Conservation (phyloP, 1,140 invertebrate genomes). For the Pseudomyrmex cubaensis region DNA sequence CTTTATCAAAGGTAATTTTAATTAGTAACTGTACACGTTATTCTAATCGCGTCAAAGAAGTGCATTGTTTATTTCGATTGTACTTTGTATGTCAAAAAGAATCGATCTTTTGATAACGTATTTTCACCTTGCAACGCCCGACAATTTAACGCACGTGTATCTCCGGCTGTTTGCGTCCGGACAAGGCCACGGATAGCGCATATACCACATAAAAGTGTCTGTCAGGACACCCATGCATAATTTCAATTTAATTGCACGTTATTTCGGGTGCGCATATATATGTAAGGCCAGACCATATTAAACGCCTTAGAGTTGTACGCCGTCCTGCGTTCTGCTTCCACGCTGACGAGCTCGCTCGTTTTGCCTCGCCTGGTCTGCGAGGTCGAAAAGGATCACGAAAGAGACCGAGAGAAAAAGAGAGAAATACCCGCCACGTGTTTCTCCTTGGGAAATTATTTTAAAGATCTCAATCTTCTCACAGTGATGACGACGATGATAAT, state of each 20-base stretch:
- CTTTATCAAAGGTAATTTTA: not conserved
- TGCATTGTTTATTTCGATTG: too few species aligned
- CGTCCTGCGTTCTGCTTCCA: constrained; percentile 68
- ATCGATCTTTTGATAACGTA: not conserved
- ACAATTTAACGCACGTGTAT: constrained; percentile 23
- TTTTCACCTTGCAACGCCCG: not conserved
- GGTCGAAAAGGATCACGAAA: not conserved
- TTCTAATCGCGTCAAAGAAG: too few species aligned
- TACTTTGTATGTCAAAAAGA: not conserved
- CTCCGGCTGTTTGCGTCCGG: not conserved
- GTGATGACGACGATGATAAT: not conserved
- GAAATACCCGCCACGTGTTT: too few species aligned
- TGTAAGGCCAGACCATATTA: constrained; percentile 76
- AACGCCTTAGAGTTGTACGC: constrained; percentile 77
- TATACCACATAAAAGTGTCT: constrained; percentile 49
- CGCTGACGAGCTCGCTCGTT: constrained; percentile 42
- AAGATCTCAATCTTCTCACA: not conserved
- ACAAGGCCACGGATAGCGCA: not conserved
- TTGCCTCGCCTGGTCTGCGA: constrained; percentile 12
- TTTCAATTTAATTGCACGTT: constrained; percentile 83
- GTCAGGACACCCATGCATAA: constrained; percentile 71
- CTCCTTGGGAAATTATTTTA: not conserved
- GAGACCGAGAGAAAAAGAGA: too few species aligned
- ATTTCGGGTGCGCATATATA: constrained; percentile 74
- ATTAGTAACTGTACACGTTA: not conserved